Evolutionary conservation across 2,113 vertebrate genomes (phyloP), one percentile per base, ranked within the genome.

Genomic region (Burhinus bistriatus): DNA sequence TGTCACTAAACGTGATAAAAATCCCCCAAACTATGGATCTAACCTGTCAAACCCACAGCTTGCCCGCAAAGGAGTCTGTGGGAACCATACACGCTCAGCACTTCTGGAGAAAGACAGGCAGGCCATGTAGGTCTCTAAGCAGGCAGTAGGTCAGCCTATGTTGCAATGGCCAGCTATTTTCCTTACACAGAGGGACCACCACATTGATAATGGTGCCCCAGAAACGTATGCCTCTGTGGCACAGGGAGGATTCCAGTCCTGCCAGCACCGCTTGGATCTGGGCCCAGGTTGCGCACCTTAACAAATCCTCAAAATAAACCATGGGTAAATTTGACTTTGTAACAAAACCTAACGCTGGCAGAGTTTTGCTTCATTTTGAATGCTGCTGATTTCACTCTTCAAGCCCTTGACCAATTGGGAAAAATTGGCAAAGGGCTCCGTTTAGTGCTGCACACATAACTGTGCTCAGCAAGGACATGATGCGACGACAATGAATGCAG

Each of bases 401-500:
- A 64, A 78, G 34, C 51, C 61, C 78, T 87, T 87, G 54, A 89
- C 76, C 86, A 92, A 73, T 10, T 69, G 85, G 72, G 58, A 86
- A 71, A 81, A 90, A 95, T 44, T 93, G 89, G 73, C 59, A 88
- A 40, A 86, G 40, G 47, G 38, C 21, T 77, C 36, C 0, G 0
- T 76, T 87, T 34, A 88, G 64, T 5, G 2, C 23, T 18, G 54
- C 81, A 57, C n/a, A 26, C 30, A 5, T 54, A 87, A 3, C 76
- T 32, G 32, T 42, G 77, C 66, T 80, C 49, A 66, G 80, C 1
- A 0, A 79, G 81, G 77, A 42, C 15, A 36, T 4, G 4, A 49
- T 0, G 1, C 51, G 54, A 29, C 0, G 2, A 25, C 36, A 55
- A 9, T 0, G 1, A 70, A 49, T 12, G 23, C 19, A 76, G 34